Percentiles rank a stretch among this genome's conserved stretches.
Conservation (phyloP, 2,888 invertebrate genomes). For the Melipona bicolor region DNA sequence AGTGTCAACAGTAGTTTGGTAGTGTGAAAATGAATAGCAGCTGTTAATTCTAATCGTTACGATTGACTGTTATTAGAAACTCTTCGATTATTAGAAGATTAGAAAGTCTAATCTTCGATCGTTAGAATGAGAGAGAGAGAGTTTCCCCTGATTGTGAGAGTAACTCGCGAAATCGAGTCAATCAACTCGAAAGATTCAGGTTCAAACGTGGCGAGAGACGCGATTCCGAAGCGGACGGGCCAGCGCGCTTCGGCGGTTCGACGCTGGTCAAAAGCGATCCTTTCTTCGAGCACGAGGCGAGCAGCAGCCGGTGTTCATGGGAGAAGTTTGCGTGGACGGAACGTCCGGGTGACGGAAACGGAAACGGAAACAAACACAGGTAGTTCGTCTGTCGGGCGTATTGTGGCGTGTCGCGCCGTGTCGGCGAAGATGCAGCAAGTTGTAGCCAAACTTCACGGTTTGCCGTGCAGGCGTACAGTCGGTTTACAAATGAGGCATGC, state of each 20-base stretch:
- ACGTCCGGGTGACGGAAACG: constrained; percentile 27
- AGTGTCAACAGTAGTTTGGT: too few relatives aligned
- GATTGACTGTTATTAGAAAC: too few relatives aligned
- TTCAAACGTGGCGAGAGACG: background rate
- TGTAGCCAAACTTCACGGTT: constrained; percentile 51
- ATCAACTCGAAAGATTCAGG: too few relatives aligned
- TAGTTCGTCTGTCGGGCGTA: constrained; percentile 52
- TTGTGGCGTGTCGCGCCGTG: constrained; percentile 33
- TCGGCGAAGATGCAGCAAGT: constrained; percentile 58
- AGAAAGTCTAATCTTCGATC: too few relatives aligned
- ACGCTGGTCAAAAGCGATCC: constrained; percentile 39
- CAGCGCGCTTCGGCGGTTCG: background rate
- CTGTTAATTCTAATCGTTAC: too few relatives aligned
- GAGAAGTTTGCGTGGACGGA: constrained; percentile 54
- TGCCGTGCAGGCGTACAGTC: constrained; percentile 24
- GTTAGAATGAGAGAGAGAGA: too few relatives aligned
- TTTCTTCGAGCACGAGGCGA: background rate
- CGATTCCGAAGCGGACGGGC: background rate
- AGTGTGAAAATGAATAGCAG: too few relatives aligned
- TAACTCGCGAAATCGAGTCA: too few relatives aligned
- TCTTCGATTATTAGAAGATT: too few relatives aligned
- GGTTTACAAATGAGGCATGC: constrained; percentile 46
- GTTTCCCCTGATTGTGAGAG: too few relatives aligned
- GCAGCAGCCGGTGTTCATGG: constrained; percentile 13
- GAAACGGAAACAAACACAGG: constrained; percentile 61